Evolutionary conservation across 2,113 vertebrate species (phyloP).

Genomic region (Xerus inauris): DNA sequence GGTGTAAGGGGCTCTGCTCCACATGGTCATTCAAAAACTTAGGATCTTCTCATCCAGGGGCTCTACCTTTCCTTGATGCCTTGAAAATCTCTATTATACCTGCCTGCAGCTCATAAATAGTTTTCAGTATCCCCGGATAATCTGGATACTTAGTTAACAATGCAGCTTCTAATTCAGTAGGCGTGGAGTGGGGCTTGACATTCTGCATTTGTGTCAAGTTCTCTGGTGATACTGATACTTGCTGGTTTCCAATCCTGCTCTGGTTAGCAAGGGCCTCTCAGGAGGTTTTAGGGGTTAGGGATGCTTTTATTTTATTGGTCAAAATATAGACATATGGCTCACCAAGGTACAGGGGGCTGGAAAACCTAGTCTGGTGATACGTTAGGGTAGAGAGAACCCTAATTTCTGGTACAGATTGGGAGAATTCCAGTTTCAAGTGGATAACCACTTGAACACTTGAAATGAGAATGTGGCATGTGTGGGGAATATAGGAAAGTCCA

Average conservation of each 20-base stretch:
- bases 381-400: background rate
- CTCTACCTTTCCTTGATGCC: background rate
- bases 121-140: background rate
- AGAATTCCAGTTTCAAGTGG: background rate
- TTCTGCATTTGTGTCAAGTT: background rate
- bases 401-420: background rate
- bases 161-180: background rate
- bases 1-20: background rate
- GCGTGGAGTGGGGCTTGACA: background rate
- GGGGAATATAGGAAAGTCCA: background rate
- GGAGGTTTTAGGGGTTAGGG: background rate
- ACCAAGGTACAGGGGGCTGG: background rate
- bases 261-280: slow-evolving; percentile 3
- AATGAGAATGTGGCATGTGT: background rate
- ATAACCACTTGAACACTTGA: background rate
- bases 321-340: background rate
- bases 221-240: background rate
- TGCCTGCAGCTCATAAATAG: background rate
- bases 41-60: background rate
- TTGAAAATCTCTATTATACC: background rate
- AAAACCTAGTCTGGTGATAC: background rate
- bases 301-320: background rate
- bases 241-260: background rate
- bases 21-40: background rate
- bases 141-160: background rate